Percentiles rank a stretch among this genome's conserved stretches.
These are phyloP conservation scores for Caenorhabditis sulstoni DNA, from an alignment of 2,888 invertebrate genomes.

Conservation along the genomic window DNA sequence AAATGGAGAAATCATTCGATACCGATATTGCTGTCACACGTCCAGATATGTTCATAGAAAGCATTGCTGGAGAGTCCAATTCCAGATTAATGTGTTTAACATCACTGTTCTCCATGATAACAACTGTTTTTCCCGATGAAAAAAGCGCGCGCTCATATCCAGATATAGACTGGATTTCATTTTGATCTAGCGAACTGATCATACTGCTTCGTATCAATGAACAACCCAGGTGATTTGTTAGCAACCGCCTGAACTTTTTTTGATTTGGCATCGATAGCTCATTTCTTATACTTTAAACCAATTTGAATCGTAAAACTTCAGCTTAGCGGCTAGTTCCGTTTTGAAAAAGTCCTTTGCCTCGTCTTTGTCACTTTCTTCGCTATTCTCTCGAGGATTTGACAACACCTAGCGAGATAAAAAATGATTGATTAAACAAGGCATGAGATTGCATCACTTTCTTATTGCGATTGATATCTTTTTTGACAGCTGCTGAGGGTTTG, in stretches of 20 bases:
- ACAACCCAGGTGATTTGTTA: slow-evolving; percentile 55
- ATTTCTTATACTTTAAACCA: slow-evolving; percentile 60
- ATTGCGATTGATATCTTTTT: slow-evolving; percentile 34
- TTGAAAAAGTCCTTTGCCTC: slow-evolving; percentile 56
- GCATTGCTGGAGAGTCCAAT: slow-evolving; percentile 25
- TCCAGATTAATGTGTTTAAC: slow-evolving; percentile 40
- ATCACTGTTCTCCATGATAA: slow-evolving; percentile 43
- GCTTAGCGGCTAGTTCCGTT: slow-evolving; percentile 54
- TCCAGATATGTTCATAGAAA: slow-evolving; percentile 32
- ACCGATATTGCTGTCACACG: slow-evolving; percentile 46
- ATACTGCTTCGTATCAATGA: slow-evolving; percentile 68
- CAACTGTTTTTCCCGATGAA: slow-evolving; percentile 33
- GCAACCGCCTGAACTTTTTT: slow-evolving; percentile 47
- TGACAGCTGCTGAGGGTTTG: slow-evolving; percentile 21
- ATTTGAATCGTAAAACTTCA: slow-evolving; percentile 54
- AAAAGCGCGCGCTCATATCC: slow-evolving; percentile 53
- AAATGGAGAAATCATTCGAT: slow-evolving; percentile 52
- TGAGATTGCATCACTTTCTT: slow-evolving; percentile 44
- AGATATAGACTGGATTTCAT: slow-evolving; percentile 42
- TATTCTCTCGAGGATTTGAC: slow-evolving; percentile 39
- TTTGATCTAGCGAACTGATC: slow-evolving; percentile 64
- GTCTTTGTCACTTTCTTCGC: slow-evolving; percentile 64
- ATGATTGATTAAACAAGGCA: background rate
- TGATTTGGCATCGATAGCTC: background rate
- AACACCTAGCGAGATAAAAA: slow-evolving; percentile 24